These are phyloP conservation scores for Arbacia lixula DNA, from an alignment of 53 echinoderm and acorn worm species.

Conservation along the genomic window DNA sequence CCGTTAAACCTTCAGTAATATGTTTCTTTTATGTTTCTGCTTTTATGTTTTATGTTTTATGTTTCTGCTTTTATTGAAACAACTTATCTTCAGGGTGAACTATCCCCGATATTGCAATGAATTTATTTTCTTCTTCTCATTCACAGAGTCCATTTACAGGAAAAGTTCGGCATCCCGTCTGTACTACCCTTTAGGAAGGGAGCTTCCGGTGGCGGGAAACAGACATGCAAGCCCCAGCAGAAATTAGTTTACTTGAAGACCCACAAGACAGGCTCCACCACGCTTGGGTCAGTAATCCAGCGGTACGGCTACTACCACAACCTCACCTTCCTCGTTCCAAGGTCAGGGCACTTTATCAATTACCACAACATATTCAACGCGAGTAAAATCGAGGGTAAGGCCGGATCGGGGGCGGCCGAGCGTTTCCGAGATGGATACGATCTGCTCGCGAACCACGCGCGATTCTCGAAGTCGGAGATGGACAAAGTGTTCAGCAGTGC, in stretches of 20 bases:
- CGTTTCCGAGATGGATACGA: slow-evolving; percentile 52
- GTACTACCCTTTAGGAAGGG: too few species aligned
- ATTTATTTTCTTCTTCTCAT: too few species aligned
- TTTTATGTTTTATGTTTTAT: too few species aligned
- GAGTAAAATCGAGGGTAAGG: not conserved
- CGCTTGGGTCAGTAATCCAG: slow-evolving; percentile 61
- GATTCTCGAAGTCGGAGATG: slow-evolving; percentile 66
- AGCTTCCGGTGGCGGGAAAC: too few species aligned
- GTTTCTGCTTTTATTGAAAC: too few species aligned
- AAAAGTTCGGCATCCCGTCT: too few species aligned
- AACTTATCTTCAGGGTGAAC: too few species aligned
- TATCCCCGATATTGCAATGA: too few species aligned
- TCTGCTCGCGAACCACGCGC: slow-evolving; percentile 69
- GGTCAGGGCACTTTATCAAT: slow-evolving; percentile 13
- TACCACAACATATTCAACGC: slow-evolving; percentile 28
- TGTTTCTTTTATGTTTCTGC: too few species aligned
- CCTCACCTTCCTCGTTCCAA: slow-evolving; percentile 59
- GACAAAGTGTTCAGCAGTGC: slow-evolving; percentile 62
- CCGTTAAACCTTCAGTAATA: too few species aligned
- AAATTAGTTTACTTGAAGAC: slow-evolving; percentile 74
- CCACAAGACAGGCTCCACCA: slow-evolving; percentile 67
- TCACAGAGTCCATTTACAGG: too few species aligned
- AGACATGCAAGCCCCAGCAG: not conserved
- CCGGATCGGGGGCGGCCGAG: not conserved
- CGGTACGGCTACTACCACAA: slow-evolving; percentile 62